These are phyloP conservation scores for Acanthosoma haemorrhoidale DNA, from an alignment of 2,888 invertebrate species.

Conservation along the genomic window DNA sequence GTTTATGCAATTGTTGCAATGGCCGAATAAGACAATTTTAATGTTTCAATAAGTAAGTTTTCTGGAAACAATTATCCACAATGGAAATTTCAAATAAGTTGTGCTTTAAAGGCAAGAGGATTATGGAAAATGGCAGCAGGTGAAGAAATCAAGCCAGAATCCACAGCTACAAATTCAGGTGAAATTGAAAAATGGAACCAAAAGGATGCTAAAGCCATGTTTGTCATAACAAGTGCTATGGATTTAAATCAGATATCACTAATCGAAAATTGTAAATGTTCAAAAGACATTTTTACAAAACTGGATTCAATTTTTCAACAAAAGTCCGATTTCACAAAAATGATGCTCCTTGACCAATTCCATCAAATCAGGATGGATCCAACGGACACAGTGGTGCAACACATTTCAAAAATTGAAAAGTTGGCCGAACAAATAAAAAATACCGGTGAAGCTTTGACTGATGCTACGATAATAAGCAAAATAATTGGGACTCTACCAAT, in stretches of 20 bases:
- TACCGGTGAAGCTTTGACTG: background rate
- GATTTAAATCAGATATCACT: background rate
- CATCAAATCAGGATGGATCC: background rate
- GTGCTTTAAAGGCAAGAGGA: background rate
- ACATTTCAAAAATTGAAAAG: background rate
- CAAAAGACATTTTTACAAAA: background rate
- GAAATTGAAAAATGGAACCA: conserved; percentile 6
- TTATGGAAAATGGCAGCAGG: background rate
- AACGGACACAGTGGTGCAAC: background rate
- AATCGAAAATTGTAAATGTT: background rate
- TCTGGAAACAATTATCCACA: background rate
- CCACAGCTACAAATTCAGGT: background rate
- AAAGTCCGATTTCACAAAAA: background rate
- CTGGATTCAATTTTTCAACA: background rate
- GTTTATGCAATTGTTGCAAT: background rate
- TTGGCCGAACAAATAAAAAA: background rate
- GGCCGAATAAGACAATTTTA: background rate
- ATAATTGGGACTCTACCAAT: background rate
- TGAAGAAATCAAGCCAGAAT: background rate
- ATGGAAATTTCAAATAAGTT: conserved; percentile 6
- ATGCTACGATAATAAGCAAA: background rate
- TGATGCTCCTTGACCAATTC: background rate
- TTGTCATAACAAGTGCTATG: background rate
- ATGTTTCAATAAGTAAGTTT: background rate
- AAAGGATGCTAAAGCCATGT: background rate